Evolutionary conservation across 2,113 vertebrate genomes (phyloP).

Genomic region (Elephantulus edwardii): DNA sequence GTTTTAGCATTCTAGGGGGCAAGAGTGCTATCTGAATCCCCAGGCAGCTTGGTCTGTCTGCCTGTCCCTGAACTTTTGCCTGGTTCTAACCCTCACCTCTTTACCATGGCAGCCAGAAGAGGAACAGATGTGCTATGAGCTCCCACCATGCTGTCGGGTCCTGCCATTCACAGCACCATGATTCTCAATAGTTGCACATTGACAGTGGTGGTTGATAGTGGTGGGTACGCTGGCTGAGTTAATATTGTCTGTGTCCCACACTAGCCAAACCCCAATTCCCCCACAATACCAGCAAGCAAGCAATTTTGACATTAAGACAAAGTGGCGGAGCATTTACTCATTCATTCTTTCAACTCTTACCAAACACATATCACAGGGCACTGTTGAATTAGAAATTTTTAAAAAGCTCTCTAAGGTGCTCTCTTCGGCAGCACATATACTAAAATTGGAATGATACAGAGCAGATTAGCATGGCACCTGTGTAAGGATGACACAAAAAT

Average conservation of each 20-base stretch:
- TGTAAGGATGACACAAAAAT: too few species aligned
- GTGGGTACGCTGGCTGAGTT: background rate
- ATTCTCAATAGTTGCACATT: background rate
- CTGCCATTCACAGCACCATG: background rate
- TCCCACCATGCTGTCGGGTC: background rate
- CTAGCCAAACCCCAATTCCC: background rate
- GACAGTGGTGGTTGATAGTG: too few species aligned
- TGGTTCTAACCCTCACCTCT: background rate
- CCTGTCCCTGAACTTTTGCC: background rate
- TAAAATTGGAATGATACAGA: too few species aligned
- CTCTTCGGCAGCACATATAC: too few species aligned
- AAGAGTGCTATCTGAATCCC: background rate
- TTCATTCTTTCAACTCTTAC: background rate
- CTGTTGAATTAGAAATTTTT: background rate
- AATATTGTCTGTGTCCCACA: background rate
- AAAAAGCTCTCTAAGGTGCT: too few species aligned
- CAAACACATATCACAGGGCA: background rate
- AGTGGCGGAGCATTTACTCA: background rate
- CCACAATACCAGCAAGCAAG: background rate
- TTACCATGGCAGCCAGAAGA: background rate
- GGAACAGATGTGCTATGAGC: background rate
- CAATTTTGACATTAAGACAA: background rate
- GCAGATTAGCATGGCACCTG: too few species aligned
- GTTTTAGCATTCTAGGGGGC: background rate
- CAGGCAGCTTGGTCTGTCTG: background rate